Percentiles rank a stretch among this genome's conserved stretches.
These are phyloP conservation scores for Panulirus ornatus DNA, from an alignment of 1,140 invertebrate genomes.

Conservation along the genomic window DNA sequence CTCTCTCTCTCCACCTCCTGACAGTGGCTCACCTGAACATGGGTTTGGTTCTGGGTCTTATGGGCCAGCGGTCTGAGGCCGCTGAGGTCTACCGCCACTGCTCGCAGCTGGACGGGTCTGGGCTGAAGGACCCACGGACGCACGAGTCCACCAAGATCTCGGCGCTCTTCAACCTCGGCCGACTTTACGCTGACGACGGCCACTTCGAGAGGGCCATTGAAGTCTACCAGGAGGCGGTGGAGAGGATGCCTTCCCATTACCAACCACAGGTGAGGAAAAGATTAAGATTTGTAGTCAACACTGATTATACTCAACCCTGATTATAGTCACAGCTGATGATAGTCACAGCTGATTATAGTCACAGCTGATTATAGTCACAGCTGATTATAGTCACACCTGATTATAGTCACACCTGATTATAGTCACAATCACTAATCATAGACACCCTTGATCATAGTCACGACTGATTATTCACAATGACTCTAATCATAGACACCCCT, in stretches of 20 bases:
- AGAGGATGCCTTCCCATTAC: conserved; percentile 88
- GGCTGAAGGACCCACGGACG: conserved; percentile 91
- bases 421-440: no score
- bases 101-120: conserved; percentile 89
- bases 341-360: no score
- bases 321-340: no score
- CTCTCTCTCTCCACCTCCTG: neutral
- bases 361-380: no score
- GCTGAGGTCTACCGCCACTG: conserved; percentile 89
- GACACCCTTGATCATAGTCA: no score
- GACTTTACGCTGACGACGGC: conserved; percentile 92
- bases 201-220: conserved; percentile 90
- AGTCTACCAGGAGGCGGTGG: conserved; percentile 92
- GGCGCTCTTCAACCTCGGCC: conserved; percentile 93
- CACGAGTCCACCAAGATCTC: conserved; percentile 94
- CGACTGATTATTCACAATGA: no score
- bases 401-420: no score
- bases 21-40: conserved; percentile 97
- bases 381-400: no score
- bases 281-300: no score
- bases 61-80: conserved; percentile 90
- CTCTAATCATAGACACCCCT: no score
- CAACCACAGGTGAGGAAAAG: conserved; percentile 84
- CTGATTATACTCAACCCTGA: no score
- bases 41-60: conserved; percentile 90